phyloP scores from a whole-genome alignment of 37 sponge, comb jelly and placozoan genomes.

The Cladorhizidae sp. region DNA sequence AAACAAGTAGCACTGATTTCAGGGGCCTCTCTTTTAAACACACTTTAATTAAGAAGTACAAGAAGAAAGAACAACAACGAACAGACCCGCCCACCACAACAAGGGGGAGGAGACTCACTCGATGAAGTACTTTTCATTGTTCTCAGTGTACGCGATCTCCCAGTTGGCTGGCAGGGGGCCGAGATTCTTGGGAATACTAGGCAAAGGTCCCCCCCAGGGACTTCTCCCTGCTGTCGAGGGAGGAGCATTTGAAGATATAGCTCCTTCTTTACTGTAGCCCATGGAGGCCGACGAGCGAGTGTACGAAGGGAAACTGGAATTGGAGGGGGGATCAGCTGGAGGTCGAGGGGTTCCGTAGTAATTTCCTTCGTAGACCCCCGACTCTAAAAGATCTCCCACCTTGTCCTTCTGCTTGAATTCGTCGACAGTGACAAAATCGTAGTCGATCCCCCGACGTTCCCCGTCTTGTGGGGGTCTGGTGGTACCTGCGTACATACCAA shows the following conservation, averaged over 20 bases:
- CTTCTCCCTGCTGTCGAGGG: not conserved
- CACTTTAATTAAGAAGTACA: too few species aligned
- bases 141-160: slow-evolving; percentile 96
- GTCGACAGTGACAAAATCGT: slow-evolving; percentile 87
- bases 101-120: slow-evolving; percentile 73
- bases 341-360: slow-evolving; percentile 97
- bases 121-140: slow-evolving; percentile 95
- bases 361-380: slow-evolving; percentile 83
- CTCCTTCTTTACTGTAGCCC: slow-evolving; percentile 56
- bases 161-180: slow-evolving; percentile 96
- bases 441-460: slow-evolving; percentile 92
- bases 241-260: slow-evolving; percentile 27
- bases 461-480: slow-evolving; percentile 82
- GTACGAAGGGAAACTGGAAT: slow-evolving; percentile 32
- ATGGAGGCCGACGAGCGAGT: slow-evolving; percentile 44
- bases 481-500: slow-evolving; percentile 67
- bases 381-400: slow-evolving; percentile 86
- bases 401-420: slow-evolving; percentile 86
- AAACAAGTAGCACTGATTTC: too few species aligned
- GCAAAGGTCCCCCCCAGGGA: not conserved
- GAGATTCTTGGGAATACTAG: slow-evolving; percentile 42
- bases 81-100: too few species aligned
- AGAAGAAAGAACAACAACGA: too few species aligned
- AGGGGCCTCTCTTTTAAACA: too few species aligned
- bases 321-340: slow-evolving; percentile 70